Base-by-base conservation (phyloP, 2,888 invertebrate genomes). In the Hetaerina titia region DNA sequence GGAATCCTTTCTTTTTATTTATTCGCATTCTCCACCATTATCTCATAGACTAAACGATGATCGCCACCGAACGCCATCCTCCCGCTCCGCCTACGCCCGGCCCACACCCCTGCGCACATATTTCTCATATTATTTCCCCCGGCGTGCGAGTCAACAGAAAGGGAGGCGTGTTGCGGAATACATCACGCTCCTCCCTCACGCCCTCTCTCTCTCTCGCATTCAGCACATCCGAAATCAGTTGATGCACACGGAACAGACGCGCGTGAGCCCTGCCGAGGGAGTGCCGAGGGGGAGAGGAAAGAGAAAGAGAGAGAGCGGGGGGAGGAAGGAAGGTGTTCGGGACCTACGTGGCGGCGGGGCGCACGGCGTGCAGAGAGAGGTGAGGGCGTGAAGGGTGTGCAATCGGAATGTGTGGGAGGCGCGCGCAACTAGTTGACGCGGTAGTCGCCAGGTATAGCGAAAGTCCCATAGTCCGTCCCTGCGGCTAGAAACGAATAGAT, bases 221-320 rank as follows among this genome's bases (percentile, higher is more conserved):
- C 90, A 63, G 63, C 90, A 90, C 90, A 90, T 90, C 90, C 90
- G 90, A 90, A 90, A 90, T 64, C 90, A 90, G 90, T 90, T 90
- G 19, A 90, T 90, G 90, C 90, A 63, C 90, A 90, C 90, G 90
- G 45, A 60, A 64, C 69, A 69, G 69, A 64, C 17, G 64, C 19
- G 17, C 19, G 15, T 19, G 64, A 63, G 63, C 45, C 90, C 45
- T 90, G 90, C 63, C 63, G 63, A 22, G 90, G 58, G 90, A 45
- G 31, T 0, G 19, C 17, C 63, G 17, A 19, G 64, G 64, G 89
- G 89, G 69, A 7, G 69, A 69, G 69, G 15, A 6, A n/a, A 15
- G 13, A 88, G 88, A 13, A 11, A 19, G 88, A 9, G 87, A 19
- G 17, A 22, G 19, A 0, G 45, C 15, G 88, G 56, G 56, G 17